A percentile compares a stretch with the other conserved stretches of the same genome.
phyloP scores from a whole-genome alignment of 2,113 vertebrate genomes.

The Monopterus albus region DNA sequence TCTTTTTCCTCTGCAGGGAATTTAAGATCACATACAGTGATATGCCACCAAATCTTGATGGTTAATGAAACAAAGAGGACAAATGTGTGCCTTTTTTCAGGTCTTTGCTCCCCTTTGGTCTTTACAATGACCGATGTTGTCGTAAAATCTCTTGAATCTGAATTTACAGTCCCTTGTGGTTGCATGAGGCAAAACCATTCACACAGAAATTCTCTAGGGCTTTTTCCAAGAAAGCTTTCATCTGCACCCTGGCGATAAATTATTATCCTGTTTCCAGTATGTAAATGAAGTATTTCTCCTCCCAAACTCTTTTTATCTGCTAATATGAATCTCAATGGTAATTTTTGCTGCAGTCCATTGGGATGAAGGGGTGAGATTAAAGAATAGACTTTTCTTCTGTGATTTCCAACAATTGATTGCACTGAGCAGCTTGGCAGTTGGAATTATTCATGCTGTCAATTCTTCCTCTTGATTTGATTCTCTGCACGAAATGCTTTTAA shows the following conservation, averaged over 20 bases:
- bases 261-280: slow-evolving; percentile 19
- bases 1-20: not conserved
- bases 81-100: not conserved
- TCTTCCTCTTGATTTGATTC: slow-evolving; percentile 58
- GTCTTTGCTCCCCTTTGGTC: not conserved
- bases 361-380: slow-evolving; percentile 34
- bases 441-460: slow-evolving; percentile 41
- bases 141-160: slow-evolving; percentile 7
- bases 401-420: slow-evolving; percentile 49
- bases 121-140: slow-evolving; percentile 1
- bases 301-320: slow-evolving; percentile 22
- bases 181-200: slow-evolving; percentile 12
- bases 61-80: slow-evolving; percentile 13
- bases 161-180: not conserved
- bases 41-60: slow-evolving; percentile 3
- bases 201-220: slow-evolving; percentile 11
- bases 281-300: slow-evolving; percentile 34
- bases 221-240: slow-evolving; percentile 28
- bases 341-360: slow-evolving; percentile 17
- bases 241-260: slow-evolving; percentile 15
- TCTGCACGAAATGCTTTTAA: slow-evolving; percentile 44
- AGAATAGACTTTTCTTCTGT: slow-evolving; percentile 22
- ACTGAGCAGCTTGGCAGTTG: slow-evolving; percentile 25
- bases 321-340: slow-evolving; percentile 21
- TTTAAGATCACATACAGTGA: slow-evolving; percentile 9